Evolutionary conservation across 2,888 invertebrate genomes (phyloP), one percentile per base, ranked within the genome.

Genomic region (Agriopis aurantiaria): DNA sequence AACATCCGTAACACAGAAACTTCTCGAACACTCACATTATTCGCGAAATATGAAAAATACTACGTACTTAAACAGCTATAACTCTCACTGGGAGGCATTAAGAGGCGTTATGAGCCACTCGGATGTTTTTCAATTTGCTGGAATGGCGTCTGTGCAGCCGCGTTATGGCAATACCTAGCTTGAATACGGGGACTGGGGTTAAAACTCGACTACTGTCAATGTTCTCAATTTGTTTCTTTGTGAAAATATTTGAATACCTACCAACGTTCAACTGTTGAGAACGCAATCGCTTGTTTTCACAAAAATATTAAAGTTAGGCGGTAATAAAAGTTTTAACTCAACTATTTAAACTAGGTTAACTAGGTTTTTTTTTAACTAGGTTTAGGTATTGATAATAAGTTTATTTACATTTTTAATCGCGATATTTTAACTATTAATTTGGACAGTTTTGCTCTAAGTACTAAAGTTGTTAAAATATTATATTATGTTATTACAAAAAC

Each of bases 61-160:
- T 82, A 81, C 84, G 84, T 84, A 86, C 86, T 88, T 89, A 85
- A 85, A 86, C 82, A 81, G 86, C 88, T 76, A 88, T 91, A 89
- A 90, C 90, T 91, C 89, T 87, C 84, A 73, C 76, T 79, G 88
- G 82, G 85, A 87, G 81, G 87, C 89, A 92, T 92, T 92, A 91
- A 90, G 88, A 89, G 84, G 86, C 85, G 90, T 92, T 91, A 91
- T 89, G 90, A 88, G 85, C 80, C 87, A 88, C 88, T 90, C 88
- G 73, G 88, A 88, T 89, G 90, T 91, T 92, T 94, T 93, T 93
- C 93, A 93, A 93, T 94, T 93, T 93, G 85, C 80, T 78, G 75
- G 80, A 91, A 94, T 89, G 88, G 88, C 85, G 86, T 85, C 82
- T 85, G 85, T 77, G 76, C 80, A 82, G 82, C 78, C 81, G 80